Evolutionary conservation across 1,140 invertebrate species (phyloP).

Genomic region (Bactericera cockerelli): DNA sequence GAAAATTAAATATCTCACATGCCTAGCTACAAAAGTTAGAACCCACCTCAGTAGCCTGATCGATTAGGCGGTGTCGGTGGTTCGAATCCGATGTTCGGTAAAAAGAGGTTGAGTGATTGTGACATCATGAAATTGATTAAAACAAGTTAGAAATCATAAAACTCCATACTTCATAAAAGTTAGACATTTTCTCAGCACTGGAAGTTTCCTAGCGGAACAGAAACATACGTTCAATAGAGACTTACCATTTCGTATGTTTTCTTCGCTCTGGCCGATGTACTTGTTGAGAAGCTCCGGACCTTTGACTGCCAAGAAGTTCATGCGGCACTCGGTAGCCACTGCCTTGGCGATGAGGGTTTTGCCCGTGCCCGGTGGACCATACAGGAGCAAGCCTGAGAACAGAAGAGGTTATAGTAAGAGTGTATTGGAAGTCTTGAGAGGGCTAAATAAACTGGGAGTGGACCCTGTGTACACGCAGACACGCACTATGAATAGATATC

Average conservation of each 20-base stretch:
- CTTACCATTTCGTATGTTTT: conserved; percentile 71
- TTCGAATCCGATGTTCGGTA: too few relatives aligned
- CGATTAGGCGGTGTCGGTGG: too few relatives aligned
- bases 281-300: conserved; percentile 86
- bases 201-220: too few relatives aligned
- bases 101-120: too few relatives aligned
- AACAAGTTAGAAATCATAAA: too few relatives aligned
- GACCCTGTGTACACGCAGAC: background rate
- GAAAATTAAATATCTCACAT: too few relatives aligned
- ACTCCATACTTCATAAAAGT: too few relatives aligned
- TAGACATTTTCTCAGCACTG: too few relatives aligned
- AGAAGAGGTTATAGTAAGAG: conserved; percentile 2
- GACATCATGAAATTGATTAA: too few relatives aligned
- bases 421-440: too few relatives aligned
- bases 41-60: too few relatives aligned
- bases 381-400: conserved; percentile 52
- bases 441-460: background rate
- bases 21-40: too few relatives aligned
- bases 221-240: background rate
- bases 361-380: conserved; percentile 82
- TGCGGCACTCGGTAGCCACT: conserved; percentile 74
- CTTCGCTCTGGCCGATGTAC: conserved; percentile 89
- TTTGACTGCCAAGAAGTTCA: conserved; percentile 83
- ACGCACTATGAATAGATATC: background rate
- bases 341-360: conserved; percentile 85